Evolutionary conservation across 2,113 vertebrate genomes (phyloP).

Genomic region (Ceratotherium simum): DNA sequence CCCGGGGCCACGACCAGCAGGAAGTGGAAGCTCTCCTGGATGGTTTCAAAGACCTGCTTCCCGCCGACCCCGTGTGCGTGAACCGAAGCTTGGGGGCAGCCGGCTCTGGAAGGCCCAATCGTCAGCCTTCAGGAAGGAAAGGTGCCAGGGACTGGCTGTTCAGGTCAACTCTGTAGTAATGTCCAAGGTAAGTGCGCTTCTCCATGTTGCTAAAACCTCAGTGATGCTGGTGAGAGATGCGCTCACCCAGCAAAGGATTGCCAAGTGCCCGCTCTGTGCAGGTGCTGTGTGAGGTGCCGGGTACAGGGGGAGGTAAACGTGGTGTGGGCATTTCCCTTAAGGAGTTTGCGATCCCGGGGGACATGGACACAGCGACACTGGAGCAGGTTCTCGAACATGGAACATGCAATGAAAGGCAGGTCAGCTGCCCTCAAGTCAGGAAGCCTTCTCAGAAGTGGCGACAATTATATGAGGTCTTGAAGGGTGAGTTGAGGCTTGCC

Average conservation of each 20-base stretch:
- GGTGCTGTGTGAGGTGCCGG: accelerated
- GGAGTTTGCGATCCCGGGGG: background rate
- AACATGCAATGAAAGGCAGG: background rate
- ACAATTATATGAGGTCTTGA: background rate
- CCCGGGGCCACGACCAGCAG: accelerated
- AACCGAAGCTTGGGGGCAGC: background rate
- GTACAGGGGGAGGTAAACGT: background rate
- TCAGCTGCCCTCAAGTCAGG: accelerated
- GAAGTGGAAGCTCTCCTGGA: background rate
- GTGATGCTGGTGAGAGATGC: background rate
- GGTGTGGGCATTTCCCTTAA: background rate
- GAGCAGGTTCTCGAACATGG: accelerated
- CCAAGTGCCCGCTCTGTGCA: accelerated
- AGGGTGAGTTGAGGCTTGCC: background rate
- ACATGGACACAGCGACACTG: accelerated
- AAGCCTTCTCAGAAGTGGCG: background rate
- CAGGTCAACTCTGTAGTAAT: background rate
- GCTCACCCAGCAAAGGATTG: background rate
- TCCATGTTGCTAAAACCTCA: background rate
- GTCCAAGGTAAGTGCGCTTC: background rate
- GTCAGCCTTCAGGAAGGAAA: background rate
- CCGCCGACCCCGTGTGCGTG: accelerated
- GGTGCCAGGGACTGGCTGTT: no score
- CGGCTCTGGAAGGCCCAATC: background rate
- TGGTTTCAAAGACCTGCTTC: background rate